Base-by-base conservation (phyloP, 2,888 invertebrate genomes). In the Trichogramma evanescens region DNA sequence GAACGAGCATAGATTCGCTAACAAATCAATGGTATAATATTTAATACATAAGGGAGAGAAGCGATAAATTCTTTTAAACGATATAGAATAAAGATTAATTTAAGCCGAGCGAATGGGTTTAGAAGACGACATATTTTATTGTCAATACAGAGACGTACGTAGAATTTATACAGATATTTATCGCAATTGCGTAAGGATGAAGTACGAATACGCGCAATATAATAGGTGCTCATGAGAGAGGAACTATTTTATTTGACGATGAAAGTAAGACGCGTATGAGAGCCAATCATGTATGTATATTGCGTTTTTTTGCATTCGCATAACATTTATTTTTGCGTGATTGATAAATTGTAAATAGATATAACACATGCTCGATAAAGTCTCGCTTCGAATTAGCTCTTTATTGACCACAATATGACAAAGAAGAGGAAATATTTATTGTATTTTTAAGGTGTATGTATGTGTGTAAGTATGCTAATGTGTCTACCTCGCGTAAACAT, bases 331-430 rank as follows among this genome's bases (percentile, higher is more conserved):
- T 26, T 26, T 26, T 26, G 3, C 26, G 26, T 26, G 26, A 26
- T 26, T 26, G 26, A 62, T 46, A 49, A 43, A 58, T 53, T 62
- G 62, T 62, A 62, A 58, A 62, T 62, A 62, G 51, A 49, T 8
- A 13, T 13, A n/a, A 26, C n/a, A 57, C 9, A 10, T 48, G 48
- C 56, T 48, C 6, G 53, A 26, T 8, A 48, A 50, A 57, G 42
- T 61, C 39, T 57, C 51, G 48, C 50, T n/a, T 48, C 26, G 26
- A 26, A 26, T 26, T 26, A 26, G 26, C 1, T 48, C 48, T 48
- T 48, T 13, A 13, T 48, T 48, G 48, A 48, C 6, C 6, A 10
- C 13, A 48, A 13, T 13, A 13, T 48, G 10, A 7, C 48, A n/a
- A 13, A 48, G 6, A 48, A 6, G 13, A n/a, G 10, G 26, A 26